Evolutionary conservation across 1,140 invertebrate genomes (phyloP), one percentile per base, ranked within the genome.

Genomic region (Scaptomyza hsui): DNA sequence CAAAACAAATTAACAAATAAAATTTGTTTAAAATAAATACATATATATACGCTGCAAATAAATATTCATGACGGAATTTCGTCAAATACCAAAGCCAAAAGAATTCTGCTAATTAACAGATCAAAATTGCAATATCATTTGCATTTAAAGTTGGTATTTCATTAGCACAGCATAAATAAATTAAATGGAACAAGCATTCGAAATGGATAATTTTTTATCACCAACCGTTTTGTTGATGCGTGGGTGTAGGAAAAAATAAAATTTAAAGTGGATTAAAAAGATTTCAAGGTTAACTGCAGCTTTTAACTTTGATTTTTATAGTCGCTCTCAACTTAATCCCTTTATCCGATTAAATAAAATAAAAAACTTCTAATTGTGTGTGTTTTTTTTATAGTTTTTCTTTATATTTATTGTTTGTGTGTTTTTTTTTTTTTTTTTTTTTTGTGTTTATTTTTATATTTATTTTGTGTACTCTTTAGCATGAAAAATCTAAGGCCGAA

Each of bases 401-500:
- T 74, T 60, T 75, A 75, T 78, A 52, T 67, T 75, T 81, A 75
- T 70, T 74, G 65, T 73, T 48, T 29, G 61, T 89, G 75, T 78
- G 71, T 81, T 72, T 61, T 62, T 42, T 64, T 72, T 78, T 52
- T 52, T 51, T 44, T 51, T 73, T 71, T 56, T 64, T 75, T 59
- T 67, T 76, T 41, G 62, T 47, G 41, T 73, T 85, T 79, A 42
- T 56, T 63, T 73, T 67, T 78, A 49, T 72, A 51, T 69, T 67
- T 88, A 63, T 47, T 24, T 67, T 57, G 57, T 74, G 53, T 75
- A 68, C 57, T 73, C 73, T 82, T 88, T 88, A 82, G 83, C 82
- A 74, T 72, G 79, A 63, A 26, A 76, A 82, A 72, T 82, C 82
- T 88, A 88, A 88, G 82, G 82, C 82, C 82, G 59, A 88, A 88